Evolutionary conservation across 2,888 invertebrate genomes (phyloP).

Genomic region (Copidosoma aretas): DNA sequence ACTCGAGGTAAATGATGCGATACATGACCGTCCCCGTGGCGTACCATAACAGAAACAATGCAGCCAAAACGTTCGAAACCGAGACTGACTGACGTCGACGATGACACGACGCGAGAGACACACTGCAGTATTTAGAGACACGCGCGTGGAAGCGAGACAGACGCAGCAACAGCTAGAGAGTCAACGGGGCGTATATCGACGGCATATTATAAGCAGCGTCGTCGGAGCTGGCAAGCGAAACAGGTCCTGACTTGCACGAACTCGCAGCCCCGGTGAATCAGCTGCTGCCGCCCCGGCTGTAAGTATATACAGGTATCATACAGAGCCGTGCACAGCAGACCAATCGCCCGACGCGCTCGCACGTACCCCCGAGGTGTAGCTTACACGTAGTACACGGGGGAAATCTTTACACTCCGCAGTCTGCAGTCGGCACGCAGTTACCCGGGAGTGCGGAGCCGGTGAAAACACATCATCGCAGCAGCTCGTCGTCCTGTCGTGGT

Average conservation of each 20-base stretch:
- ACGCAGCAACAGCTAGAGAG: background rate
- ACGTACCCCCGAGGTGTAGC: background rate
- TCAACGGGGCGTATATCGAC: background rate
- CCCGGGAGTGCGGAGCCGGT: background rate
- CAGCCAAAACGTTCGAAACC: too few relatives aligned
- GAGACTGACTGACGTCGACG: too few relatives aligned
- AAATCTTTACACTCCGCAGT: too few relatives aligned
- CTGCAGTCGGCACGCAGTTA: background rate
- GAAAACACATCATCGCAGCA: background rate
- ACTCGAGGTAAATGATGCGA: too few relatives aligned
- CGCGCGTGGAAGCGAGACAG: background rate
- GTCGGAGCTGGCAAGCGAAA: conserved; percentile 12
- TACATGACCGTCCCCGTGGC: too few relatives aligned
- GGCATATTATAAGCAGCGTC: background rate
- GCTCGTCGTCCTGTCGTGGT: background rate
- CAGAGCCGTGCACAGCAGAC: too few relatives aligned
- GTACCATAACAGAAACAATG: too few relatives aligned
- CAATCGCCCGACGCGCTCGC: background rate
- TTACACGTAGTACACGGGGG: background rate
- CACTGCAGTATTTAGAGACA: background rate
- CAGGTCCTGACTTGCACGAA: conserved; percentile 33
- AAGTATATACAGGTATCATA: too few relatives aligned
- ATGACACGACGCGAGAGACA: background rate
- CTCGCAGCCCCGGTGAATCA: conserved; percentile 19
- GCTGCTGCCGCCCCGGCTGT: background rate